A percentile compares a stretch with the other conserved stretches of the same genome.
These are phyloP conservation scores for Haliaeetus leucogaster DNA, from an alignment of 2,113 vertebrate genomes.

Conservation along the genomic window DNA sequence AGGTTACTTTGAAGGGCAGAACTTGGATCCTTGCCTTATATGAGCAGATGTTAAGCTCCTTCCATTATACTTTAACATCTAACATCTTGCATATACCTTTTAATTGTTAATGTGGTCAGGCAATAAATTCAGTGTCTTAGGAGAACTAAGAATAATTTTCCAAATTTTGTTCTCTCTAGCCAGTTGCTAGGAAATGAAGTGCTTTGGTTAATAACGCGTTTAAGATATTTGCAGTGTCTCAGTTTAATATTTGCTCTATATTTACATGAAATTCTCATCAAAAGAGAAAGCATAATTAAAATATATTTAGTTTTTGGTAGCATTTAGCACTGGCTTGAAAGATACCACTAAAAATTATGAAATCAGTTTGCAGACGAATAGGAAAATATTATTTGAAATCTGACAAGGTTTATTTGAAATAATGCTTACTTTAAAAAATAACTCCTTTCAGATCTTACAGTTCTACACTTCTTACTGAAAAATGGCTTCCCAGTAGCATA, in stretches of 20 bases:
- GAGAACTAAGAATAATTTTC: constrained; percentile 49
- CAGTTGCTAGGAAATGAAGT: constrained; percentile 33
- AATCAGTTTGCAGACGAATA: constrained; percentile 57
- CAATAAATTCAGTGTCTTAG: constrained; percentile 36
- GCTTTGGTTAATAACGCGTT: neutral
- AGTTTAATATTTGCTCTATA: constrained; percentile 1
- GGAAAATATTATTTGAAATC: constrained; percentile 53
- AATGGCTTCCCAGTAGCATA: constrained; percentile 76
- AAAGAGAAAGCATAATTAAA: constrained; percentile 12
- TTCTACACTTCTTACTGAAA: constrained; percentile 66
- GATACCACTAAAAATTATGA: constrained; percentile 18
- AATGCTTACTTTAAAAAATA: constrained; percentile 74
- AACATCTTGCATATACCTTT: constrained; percentile 45
- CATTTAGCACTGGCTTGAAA: constrained; percentile 54
- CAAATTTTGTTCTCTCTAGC: constrained; percentile 21
- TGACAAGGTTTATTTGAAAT: constrained; percentile 77
- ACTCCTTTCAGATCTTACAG: constrained; percentile 56
- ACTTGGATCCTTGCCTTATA: neutral
- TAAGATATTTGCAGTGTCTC: neutral
- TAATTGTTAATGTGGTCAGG: constrained; percentile 56
- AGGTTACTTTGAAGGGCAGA: constrained; percentile 5
- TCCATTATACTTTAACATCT: constrained; percentile 8
- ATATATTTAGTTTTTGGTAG: neutral
- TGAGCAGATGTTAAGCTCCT: constrained; percentile 30
- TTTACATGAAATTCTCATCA: constrained; percentile 33